Conservation (phyloP, 2,797 vertebrate genomes). For the Hapalemur alaotrensis region DNA sequence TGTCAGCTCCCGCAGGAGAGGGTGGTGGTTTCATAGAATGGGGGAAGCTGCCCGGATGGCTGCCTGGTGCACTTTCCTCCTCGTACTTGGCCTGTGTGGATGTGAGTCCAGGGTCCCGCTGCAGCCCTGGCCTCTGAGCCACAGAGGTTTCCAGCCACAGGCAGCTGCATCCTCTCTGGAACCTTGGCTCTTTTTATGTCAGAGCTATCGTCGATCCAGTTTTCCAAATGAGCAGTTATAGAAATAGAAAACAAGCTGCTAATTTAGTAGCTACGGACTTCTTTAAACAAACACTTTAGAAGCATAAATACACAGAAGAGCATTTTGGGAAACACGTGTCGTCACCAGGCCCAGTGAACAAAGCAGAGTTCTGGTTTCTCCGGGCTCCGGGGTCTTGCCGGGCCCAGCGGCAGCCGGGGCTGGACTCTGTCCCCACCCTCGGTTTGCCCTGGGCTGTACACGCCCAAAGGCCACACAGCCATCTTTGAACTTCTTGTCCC, state of each 20-base stretch:
- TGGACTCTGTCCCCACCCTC: not conserved
- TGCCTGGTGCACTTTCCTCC: not conserved
- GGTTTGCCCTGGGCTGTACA: not conserved
- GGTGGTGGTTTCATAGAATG: too few relatives aligned
- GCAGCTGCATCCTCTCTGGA: not conserved
- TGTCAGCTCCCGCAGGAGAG: not conserved
- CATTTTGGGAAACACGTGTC: not conserved
- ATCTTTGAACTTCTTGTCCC: not conserved
- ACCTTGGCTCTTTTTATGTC: not conserved
- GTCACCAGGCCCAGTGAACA: not conserved
- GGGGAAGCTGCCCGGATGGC: not conserved
- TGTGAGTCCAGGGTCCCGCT: too few relatives aligned
- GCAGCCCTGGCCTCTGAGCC: not conserved
- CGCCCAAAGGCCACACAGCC: not conserved
- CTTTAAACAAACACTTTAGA: conserved; percentile 55
- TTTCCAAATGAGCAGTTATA: conserved; percentile 54
- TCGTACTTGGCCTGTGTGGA: accelerated
- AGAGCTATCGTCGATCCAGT: not conserved
- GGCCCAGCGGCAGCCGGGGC: accelerated
- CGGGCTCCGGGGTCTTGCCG: accelerated
- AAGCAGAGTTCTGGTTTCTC: not conserved
- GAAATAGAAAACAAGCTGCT: conserved; percentile 55
- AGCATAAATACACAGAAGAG: not conserved
- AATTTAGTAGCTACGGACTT: conserved; percentile 52
- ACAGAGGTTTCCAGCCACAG: not conserved